Base-by-base conservation (phyloP, 1,140 invertebrate genomes). In the Acromyrmex charruanus region DNA sequence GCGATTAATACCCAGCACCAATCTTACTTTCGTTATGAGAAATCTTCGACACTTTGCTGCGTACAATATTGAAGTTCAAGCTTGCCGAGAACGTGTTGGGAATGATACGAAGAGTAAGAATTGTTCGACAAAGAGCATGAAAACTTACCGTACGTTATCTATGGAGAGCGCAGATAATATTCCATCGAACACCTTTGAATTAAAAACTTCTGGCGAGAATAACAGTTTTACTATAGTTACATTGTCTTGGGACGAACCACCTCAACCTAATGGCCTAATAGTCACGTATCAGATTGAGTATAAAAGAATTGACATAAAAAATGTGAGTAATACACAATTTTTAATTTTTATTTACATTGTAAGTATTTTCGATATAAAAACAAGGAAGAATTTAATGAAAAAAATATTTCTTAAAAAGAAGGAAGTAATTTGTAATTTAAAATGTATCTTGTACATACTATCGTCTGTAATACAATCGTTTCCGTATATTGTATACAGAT, bases 261-360 rank as follows among this genome's bases (percentile, higher is more conserved):
- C 91, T n/a, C 94, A 97, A 82, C 98, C 98, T 0, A 99, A 99
- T 94, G 98, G 98, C 0, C 95, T 98, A 39, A 97, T 99, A 63
- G 96, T 98, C 5, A 97, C 97, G 0, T 99, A 99, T 94, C 96
- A 97, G 72, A 97, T 99, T 39, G 96, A 97, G 88, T 98, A 98
- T 90, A 96, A 96, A 81, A 95, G 96, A 80, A 93, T 97, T 0
- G 97, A 97, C 88, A 95, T 96, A 71, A 94, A 96, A 94, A 96
- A 96, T 95, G 96, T 97, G 93, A 96, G 95, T 94, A 61, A 71
- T n/a, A 63, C 53, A 14, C 59, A 55, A n/a, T 55, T 55, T n/a
- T n/a, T n/a, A n/a, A 6, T 58, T 55, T n/a, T 44, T 58, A 58
- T 58, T 58, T 61, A 51, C 51, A 7, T 12, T 59, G 2, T 18